These are phyloP conservation scores for Aegotheles bennettii DNA, from an alignment of 2,113 vertebrate species.

Conservation along the genomic window DNA sequence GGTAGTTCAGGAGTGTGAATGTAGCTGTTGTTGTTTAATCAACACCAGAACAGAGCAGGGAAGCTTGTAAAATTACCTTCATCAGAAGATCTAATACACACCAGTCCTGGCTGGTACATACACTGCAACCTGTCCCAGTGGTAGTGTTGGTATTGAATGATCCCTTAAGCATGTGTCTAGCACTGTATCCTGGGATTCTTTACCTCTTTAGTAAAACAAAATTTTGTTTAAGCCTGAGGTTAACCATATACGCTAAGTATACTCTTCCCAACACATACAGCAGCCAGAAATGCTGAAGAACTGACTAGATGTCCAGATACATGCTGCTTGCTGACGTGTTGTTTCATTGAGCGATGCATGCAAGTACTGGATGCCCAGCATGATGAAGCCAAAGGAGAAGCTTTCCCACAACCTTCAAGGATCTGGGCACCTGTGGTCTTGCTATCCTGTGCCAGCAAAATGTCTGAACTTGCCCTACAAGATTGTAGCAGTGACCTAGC, in stretches of 20 bases:
- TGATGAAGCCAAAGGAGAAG: not conserved
- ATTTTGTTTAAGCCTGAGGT: not conserved
- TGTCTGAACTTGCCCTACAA: not conserved
- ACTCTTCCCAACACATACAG: not conserved
- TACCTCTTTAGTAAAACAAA: not conserved
- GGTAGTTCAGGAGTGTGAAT: not conserved
- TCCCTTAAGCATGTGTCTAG: not conserved
- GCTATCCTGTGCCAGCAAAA: not conserved
- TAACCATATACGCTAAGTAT: not conserved
- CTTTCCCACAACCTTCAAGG: not conserved
- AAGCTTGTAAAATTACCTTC: not conserved
- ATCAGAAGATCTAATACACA: not conserved
- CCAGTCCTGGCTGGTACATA: not conserved
- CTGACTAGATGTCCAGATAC: not conserved
- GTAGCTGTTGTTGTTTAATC: not conserved
- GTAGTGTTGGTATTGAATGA: not conserved
- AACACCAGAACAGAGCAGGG: not conserved
- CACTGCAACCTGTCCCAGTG: not conserved
- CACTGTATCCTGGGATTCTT: not conserved
- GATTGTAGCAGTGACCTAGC: accelerated
- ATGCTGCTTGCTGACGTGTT: not conserved
- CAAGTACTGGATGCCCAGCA: not conserved
- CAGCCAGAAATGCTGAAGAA: not conserved
- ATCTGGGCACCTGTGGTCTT: not conserved
- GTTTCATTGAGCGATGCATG: not conserved